Base-by-base conservation (phyloP, 2,888 invertebrate species). In the Opisthograptis luteolata region DNA sequence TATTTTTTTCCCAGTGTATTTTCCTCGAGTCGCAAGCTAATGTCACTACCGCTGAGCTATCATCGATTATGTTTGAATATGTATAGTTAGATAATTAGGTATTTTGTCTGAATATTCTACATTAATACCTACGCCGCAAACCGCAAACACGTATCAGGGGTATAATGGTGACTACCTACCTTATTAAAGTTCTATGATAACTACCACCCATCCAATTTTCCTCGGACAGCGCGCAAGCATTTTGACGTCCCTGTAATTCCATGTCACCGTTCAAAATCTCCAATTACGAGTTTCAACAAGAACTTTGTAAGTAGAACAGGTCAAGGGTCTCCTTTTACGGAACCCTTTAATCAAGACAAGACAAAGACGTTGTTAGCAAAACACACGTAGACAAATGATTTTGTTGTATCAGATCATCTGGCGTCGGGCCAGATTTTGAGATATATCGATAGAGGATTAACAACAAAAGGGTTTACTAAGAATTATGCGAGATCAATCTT, bases 321-420 rank as follows among this genome's bases (percentile, higher is more conserved):
- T 35, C 25, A 40, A 51, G 31, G 34, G 28, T 44, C 31, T 48
- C 37, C 24, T 35, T 22, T 37, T 43, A 42, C 34, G 31, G 28
- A 49, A 51, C 51, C 53, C 55, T 58, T 51, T 60, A 58, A 58
- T 55, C 53, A 58, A 43, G 43, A 43, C 41, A 25, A 13, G 42
- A 31, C 43, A 44, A 22, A 40, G 42, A 53, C 34, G 36, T 58
- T 51, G 59, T 56, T 55, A 53, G 43, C 39, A 45, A 43, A 51
- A 54, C 54, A 42, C 28, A 31, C 43, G 30, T 27, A 51, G 41
- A 58, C 51, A 52, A 48, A 57, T 40, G 49, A 14, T 41, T 49
- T 35, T 32, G 36, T 49, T 31, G 42, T 37, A 42, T 32, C 49
- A 42, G 35, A 49, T 45, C 43, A 44, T 45, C 43, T 62, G 61